These are phyloP conservation scores for Pantherophis alleghaniensis DNA, from an alignment of 2,797 vertebrate species.

Conservation along the genomic window DNA sequence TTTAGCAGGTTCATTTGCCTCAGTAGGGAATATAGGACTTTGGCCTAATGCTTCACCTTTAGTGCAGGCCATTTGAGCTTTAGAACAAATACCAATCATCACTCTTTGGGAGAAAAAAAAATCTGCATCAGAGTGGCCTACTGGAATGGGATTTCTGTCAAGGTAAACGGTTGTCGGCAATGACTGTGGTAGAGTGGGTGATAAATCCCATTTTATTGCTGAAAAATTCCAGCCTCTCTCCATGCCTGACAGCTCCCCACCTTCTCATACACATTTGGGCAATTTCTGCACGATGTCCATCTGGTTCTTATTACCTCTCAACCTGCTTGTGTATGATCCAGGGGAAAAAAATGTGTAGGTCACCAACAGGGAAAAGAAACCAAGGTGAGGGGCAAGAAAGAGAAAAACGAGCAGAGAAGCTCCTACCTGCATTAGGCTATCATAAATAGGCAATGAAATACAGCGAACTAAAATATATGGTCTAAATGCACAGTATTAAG, in stretches of 20 bases:
- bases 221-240: slow-evolving; percentile 97
- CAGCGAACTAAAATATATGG: neutral
- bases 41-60: slow-evolving; percentile 84
- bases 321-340: slow-evolving; percentile 84
- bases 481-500: neutral
- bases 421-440: slow-evolving; percentile 41
- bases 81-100: slow-evolving; percentile 84
- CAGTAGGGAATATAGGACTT: slow-evolving; percentile 90
- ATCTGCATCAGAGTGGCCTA: slow-evolving; percentile 73
- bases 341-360: slow-evolving; percentile 74
- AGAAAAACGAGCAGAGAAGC: slow-evolving; percentile 40
- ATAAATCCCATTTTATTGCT: slow-evolving; percentile 99
- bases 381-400: slow-evolving; percentile 71
- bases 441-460: slow-evolving; percentile 29
- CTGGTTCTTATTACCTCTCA: slow-evolving; percentile 97
- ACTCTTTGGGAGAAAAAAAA: slow-evolving; percentile 72
- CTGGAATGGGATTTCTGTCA: slow-evolving; percentile 81
- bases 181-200: slow-evolving; percentile 92
- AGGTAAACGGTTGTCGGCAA: slow-evolving; percentile 83
- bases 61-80: slow-evolving; percentile 83
- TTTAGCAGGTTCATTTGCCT: slow-evolving; percentile 99
- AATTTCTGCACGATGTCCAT: slow-evolving; percentile 91
- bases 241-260: slow-evolving; percentile 97
- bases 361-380: slow-evolving; percentile 71
- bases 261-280: slow-evolving; percentile 93